These are phyloP conservation scores for Eudasyphora cyanicolor DNA, from an alignment of 2,888 invertebrate genomes.

Conservation along the genomic window DNA sequence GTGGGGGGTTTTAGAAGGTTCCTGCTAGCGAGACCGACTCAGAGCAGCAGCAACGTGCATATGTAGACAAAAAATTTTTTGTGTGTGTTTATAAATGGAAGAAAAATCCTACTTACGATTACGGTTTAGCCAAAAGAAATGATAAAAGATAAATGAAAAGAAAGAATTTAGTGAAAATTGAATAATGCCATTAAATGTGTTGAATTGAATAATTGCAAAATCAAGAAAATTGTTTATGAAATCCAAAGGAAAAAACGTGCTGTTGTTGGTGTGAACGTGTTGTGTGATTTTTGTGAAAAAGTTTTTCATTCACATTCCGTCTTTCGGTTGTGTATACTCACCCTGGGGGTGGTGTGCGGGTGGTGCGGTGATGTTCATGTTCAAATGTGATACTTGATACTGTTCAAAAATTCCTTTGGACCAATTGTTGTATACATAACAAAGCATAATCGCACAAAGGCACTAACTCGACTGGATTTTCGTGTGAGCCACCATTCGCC, in stretches of 20 bases:
- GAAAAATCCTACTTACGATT: slow-evolving; percentile 11
- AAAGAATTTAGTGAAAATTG: slow-evolving; percentile 22
- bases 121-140: slow-evolving; percentile 32
- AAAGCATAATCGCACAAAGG: slow-evolving; percentile 52
- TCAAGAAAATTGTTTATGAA: slow-evolving; percentile 3
- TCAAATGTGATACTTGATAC: slow-evolving; percentile 58
- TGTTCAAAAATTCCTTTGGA: slow-evolving; percentile 67
- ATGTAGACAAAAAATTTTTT: slow-evolving; percentile 63
- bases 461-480: slow-evolving; percentile 46
- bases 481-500: not conserved
- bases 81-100: slow-evolving; percentile 28
- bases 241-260: not conserved
- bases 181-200: slow-evolving; percentile 30
- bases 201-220: slow-evolving; percentile 17
- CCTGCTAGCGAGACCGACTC: slow-evolving; percentile 58
- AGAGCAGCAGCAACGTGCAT: slow-evolving; percentile 60
- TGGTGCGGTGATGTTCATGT: slow-evolving; percentile 44
- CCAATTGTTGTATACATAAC: slow-evolving; percentile 67
- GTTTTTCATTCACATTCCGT: not conserved
- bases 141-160: slow-evolving; percentile 51
- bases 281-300: slow-evolving; percentile 14
- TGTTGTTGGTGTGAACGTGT: slow-evolving; percentile 18
- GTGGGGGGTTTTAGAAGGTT: slow-evolving; percentile 54
- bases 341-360: slow-evolving; percentile 56
- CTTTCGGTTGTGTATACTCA: slow-evolving; percentile 58